These are phyloP conservation scores for Rhinolophus ferrumequinum DNA, from an alignment of 2,113 vertebrate genomes.

Conservation along the genomic window DNA sequence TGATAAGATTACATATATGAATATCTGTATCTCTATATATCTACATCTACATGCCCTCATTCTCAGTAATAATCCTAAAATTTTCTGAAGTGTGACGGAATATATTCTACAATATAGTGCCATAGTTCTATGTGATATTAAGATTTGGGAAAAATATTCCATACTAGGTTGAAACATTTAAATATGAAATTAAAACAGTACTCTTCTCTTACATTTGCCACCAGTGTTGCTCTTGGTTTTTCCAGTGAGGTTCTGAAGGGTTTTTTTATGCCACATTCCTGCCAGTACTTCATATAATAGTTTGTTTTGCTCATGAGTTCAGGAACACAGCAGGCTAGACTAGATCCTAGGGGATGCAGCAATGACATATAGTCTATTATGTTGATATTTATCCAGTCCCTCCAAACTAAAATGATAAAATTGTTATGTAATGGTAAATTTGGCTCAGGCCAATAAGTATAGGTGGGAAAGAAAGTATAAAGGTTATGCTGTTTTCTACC, in stretches of 20 bases:
- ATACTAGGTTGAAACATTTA: not conserved
- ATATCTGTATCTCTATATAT: not conserved
- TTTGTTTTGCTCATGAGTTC: not conserved
- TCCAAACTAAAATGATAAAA: not conserved
- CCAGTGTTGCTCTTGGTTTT: not conserved
- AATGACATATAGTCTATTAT: not conserved
- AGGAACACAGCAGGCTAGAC: not conserved
- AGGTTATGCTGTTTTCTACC: not conserved
- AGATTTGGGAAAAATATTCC: not conserved
- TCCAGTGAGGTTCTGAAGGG: not conserved
- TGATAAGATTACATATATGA: not conserved
- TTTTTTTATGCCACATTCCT: not conserved
- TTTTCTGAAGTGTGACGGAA: not conserved
- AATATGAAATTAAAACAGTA: not conserved
- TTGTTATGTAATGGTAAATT: not conserved
- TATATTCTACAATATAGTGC: not conserved
- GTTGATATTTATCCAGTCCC: not conserved
- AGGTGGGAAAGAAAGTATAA: not conserved
- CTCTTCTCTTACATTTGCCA: not conserved
- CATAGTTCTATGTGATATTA: not conserved
- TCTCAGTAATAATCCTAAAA: not conserved
- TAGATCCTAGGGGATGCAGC: not conserved
- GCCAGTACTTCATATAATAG: not conserved
- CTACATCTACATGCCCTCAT: rapidly evolving
- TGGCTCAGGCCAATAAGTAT: not conserved